phyloP scores from a whole-genome alignment of 2,888 invertebrate genomes.

The Tetrapedia diversipes region DNA sequence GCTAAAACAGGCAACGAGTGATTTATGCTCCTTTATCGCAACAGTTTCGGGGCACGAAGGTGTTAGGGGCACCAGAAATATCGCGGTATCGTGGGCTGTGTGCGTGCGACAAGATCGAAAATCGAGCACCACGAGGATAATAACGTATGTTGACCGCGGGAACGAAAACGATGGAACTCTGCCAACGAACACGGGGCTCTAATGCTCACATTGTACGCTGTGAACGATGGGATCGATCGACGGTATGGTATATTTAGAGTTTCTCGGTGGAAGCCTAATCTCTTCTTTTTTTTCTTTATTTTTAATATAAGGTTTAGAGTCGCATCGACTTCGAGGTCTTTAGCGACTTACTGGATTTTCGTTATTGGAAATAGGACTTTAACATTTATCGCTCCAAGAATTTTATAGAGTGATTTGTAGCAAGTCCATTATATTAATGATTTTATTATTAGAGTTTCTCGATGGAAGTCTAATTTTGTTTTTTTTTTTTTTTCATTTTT shows the following conservation, averaged over 20 bases:
- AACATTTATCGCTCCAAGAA: too few species aligned
- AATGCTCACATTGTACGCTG: conserved; percentile 39
- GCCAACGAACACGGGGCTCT: conserved; percentile 49
- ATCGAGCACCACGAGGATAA: conserved; percentile 58
- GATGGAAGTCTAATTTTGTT: too few species aligned
- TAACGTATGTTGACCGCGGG: conserved; percentile 47
- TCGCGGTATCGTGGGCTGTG: conserved; percentile 17
- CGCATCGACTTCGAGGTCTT: too few species aligned
- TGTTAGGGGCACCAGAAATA: conserved; percentile 44
- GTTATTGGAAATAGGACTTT: too few species aligned
- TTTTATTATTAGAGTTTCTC: too few species aligned
- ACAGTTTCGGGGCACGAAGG: conserved; percentile 21
- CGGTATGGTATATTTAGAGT: conserved; percentile 24
- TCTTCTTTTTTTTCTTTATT: too few species aligned
- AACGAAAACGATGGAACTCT: conserved; percentile 50
- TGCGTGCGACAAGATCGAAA: conserved; percentile 49
- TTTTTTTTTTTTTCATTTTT: too few species aligned
- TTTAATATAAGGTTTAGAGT: too few species aligned
- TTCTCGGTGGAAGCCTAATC: background rate
- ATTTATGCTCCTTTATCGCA: conserved; percentile 31
- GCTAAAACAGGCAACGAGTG: conserved; percentile 12
- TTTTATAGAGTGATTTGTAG: too few species aligned
- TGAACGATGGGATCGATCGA: conserved; percentile 30
- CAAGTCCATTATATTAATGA: too few species aligned
- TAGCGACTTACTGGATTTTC: too few species aligned